Evolutionary conservation across 2,797 vertebrate species (phyloP).

Genomic region (Argya squamiceps): DNA sequence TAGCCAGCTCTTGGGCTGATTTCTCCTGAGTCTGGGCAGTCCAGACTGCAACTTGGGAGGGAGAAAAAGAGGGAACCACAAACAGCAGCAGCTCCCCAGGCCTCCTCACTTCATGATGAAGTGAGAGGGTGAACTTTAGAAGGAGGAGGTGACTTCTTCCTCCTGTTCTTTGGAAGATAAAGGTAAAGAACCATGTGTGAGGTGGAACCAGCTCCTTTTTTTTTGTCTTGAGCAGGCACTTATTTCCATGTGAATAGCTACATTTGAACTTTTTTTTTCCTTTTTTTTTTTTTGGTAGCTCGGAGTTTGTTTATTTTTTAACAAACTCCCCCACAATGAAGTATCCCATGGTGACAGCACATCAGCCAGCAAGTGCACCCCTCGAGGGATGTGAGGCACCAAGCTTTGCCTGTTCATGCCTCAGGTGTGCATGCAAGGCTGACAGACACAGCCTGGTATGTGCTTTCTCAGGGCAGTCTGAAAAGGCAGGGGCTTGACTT

Average conservation of each 20-base stretch:
- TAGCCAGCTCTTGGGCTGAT: background rate
- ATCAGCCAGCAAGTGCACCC: background rate
- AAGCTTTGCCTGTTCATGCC: conserved; percentile 31
- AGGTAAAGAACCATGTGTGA: background rate
- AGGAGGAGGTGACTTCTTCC: background rate
- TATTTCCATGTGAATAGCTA: background rate
- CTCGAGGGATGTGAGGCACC: background rate
- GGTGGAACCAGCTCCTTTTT: background rate
- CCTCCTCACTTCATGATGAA: background rate
- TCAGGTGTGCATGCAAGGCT: background rate
- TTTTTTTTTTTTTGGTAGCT: background rate
- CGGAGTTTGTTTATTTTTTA: background rate
- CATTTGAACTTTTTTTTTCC: background rate
- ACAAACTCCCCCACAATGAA: background rate
- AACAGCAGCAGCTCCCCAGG: background rate
- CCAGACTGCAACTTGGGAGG: background rate
- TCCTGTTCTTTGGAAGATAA: background rate
- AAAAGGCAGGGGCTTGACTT: background rate
- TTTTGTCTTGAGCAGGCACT: background rate
- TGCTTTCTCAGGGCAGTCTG: background rate
- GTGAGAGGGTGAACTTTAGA: background rate
- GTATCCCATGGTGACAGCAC: background rate
- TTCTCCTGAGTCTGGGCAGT: background rate
- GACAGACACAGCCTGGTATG: background rate
- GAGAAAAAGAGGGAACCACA: background rate